These are phyloP conservation scores for Hippocampus abdominalis DNA, from an alignment of 2,113 vertebrate species.

Conservation along the genomic window DNA sequence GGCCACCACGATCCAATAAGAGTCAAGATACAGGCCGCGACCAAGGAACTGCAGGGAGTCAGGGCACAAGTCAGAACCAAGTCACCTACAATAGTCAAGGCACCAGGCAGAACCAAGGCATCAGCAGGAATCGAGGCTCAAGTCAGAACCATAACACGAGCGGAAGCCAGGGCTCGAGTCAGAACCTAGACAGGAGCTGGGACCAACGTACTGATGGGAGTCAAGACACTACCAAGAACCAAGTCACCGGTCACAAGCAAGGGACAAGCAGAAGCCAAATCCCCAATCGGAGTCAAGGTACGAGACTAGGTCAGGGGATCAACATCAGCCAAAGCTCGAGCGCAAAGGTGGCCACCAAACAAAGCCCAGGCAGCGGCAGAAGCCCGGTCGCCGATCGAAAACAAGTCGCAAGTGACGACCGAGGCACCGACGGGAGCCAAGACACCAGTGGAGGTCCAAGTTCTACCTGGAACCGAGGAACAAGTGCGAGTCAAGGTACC, in stretches of 20 bases:
- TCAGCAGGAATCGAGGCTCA: not conserved
- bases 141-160: not conserved
- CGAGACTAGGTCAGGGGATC: not conserved
- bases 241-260: not conserved
- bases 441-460: not conserved
- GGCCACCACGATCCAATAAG: conserved; percentile 1
- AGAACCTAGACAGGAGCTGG: too few relatives aligned
- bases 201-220: not conserved
- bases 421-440: not conserved
- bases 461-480: not conserved
- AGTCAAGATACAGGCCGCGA: not conserved
- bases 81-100: not conserved
- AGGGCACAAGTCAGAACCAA: not conserved
- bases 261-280: not conserved
- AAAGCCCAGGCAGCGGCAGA: not conserved
- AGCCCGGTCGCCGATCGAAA: not conserved
- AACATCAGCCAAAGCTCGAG: not conserved
- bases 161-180: not conserved
- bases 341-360: not conserved
- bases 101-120: not conserved
- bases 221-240: not conserved
- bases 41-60: not conserved
- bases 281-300: not conserved
- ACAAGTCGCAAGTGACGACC: not conserved
- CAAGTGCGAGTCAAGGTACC: not conserved